Evolutionary conservation across 2,797 vertebrate genomes (phyloP).

Genomic region (Acanthiza pusilla): DNA sequence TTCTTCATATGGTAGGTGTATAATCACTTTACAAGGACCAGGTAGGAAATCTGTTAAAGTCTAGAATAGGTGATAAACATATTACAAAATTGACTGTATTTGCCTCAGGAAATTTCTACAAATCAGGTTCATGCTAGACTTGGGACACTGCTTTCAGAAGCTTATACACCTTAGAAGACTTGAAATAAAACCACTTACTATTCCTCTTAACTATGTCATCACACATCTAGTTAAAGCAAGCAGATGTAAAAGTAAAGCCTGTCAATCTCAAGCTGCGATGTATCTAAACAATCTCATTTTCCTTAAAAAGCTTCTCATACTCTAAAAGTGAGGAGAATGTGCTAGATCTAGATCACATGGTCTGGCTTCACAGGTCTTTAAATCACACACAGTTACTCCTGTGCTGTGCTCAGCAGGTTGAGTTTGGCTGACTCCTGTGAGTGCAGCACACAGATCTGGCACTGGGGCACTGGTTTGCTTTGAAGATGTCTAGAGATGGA

Average conservation of each 20-base stretch:
- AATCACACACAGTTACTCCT: background rate
- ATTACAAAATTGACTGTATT: background rate
- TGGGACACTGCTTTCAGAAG: background rate
- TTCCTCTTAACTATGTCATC: background rate
- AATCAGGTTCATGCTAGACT: background rate
- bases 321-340: background rate
- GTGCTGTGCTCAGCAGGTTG: background rate
- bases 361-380: background rate
- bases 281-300: background rate
- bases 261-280: background rate
- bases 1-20: background rate
- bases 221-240: background rate
- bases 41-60: background rate
- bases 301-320: background rate
- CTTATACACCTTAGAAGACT: background rate
- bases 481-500: constrained; percentile 17
- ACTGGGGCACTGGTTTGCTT: background rate
- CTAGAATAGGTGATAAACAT: background rate
- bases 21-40: background rate
- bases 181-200: background rate
- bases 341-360: background rate
- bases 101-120: background rate
- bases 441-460: background rate
- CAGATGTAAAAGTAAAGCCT: background rate
- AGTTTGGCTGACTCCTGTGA: background rate